Conservation (phyloP, 92 coral and sea anemone genomes). For the Chrysogorgia sp. region DNA sequence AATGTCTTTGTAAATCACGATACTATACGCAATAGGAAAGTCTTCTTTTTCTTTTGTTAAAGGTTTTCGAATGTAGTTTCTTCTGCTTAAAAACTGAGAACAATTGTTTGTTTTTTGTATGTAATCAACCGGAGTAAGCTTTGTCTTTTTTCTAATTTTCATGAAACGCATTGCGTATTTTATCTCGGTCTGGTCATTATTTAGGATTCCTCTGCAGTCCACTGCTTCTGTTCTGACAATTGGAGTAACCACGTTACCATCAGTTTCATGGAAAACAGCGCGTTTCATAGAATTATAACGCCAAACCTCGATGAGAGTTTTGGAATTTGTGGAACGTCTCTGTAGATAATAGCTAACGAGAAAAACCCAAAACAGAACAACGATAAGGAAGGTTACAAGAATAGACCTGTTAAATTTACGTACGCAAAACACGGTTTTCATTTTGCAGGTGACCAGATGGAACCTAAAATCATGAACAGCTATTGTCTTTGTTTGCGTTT, state of each 20-base stretch:
- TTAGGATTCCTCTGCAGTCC: background rate
- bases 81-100: constrained; percentile 4
- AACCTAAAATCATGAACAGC: too few species aligned
- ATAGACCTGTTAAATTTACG: background rate
- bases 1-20: constrained; percentile 61
- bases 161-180: background rate
- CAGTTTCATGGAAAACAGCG: background rate
- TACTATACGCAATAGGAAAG: constrained; percentile 62
- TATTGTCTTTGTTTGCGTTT: too few species aligned
- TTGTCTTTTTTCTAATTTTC: background rate
- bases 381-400: background rate
- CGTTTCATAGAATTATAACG: background rate
- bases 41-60: constrained; percentile 41
- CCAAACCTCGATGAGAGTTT: background rate
- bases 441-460: background rate
- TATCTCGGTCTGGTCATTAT: background rate
- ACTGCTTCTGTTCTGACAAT: background rate
- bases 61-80: constrained; percentile 8
- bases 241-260: background rate
- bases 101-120: constrained; percentile 1
- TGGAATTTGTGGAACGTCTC: background rate
- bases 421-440: background rate
- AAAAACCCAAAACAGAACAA: background rate
- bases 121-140: background rate
- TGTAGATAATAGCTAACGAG: background rate